phyloP scores from a whole-genome alignment of 2,797 vertebrate species.

The Hyperoplus lanceolatus region DNA sequence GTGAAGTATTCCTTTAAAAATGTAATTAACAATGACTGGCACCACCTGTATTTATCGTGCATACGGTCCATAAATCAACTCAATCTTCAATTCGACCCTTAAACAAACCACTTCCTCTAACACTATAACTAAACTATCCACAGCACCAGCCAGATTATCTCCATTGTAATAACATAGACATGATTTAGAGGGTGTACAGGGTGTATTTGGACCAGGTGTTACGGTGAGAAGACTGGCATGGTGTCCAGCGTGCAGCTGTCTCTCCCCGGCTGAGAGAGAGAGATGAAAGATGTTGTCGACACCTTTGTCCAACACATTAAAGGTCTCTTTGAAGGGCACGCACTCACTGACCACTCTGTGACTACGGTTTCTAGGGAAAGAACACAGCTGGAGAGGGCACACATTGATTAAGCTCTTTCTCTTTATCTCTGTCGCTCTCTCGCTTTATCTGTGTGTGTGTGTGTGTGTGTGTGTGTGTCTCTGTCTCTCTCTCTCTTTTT shows the following conservation, averaged over 20 bases:
- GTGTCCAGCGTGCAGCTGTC: slow-evolving; percentile 56
- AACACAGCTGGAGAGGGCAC: slow-evolving; percentile 54
- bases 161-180: background rate
- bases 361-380: slow-evolving; percentile 38
- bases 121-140: background rate
- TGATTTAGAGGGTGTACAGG: slow-evolving; percentile 2
- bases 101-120: background rate
- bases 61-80: no score
- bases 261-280: slow-evolving; percentile 25
- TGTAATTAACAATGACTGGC: no score
- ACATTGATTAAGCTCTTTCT: slow-evolving; percentile 28
- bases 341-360: slow-evolving; percentile 43
- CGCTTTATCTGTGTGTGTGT: background rate
- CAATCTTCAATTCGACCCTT: no score
- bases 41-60: no score
- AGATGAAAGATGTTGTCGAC: slow-evolving; percentile 72
- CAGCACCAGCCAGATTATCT: background rate
- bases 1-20: no score
- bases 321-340: slow-evolving; percentile 77
- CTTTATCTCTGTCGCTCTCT: background rate
- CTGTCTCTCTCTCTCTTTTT: no score
- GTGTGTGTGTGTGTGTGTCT: background rate
- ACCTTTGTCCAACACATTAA: slow-evolving; percentile 77
- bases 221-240: slow-evolving; percentile 11
- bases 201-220: slow-evolving; percentile 47